A percentile compares a stretch with the other conserved stretches of the same genome.
Conservation (phyloP, 2,113 vertebrate species). For the Tor tambroides region DNA sequence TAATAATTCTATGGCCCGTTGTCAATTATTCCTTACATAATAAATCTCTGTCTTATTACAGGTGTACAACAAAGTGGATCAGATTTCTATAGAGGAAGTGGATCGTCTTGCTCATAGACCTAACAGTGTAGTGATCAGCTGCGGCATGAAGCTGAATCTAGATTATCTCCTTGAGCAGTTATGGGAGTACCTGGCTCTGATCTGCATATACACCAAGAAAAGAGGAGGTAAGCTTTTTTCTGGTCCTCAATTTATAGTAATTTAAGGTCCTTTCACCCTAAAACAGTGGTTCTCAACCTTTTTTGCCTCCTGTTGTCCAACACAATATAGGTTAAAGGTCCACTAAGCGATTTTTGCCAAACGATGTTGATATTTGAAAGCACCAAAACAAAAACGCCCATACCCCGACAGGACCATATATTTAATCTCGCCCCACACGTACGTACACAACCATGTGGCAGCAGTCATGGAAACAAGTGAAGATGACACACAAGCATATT, state of each 20-base stretch:
- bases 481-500: too few relatives aligned
- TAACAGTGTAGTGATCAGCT: conserved; percentile 96
- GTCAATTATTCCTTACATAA: too few relatives aligned
- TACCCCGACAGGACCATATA: too few relatives aligned
- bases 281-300: not conserved
- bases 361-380: not conserved
- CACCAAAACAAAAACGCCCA: not conserved
- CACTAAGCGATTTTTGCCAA: too few relatives aligned
- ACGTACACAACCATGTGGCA: too few relatives aligned
- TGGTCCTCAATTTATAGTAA: not conserved
- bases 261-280: not conserved
- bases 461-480: too few relatives aligned
- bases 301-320: not conserved
- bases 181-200: conserved; percentile 95
- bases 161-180: conserved; percentile 93
- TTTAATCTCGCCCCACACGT: too few relatives aligned
- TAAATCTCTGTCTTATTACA: conserved; percentile 60
- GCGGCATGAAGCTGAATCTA: conserved; percentile 97
- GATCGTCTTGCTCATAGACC: conserved; percentile 88
- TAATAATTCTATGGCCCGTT: too few relatives aligned
- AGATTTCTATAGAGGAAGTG: conserved; percentile 98
- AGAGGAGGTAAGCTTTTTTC: conserved; percentile 84
- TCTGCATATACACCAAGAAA: conserved; percentile 98
- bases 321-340: not conserved
- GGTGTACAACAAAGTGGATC: conserved; percentile 99